These are phyloP conservation scores for Thera obeliscata DNA, from an alignment of 2,888 invertebrate genomes.

Conservation along the genomic window DNA sequence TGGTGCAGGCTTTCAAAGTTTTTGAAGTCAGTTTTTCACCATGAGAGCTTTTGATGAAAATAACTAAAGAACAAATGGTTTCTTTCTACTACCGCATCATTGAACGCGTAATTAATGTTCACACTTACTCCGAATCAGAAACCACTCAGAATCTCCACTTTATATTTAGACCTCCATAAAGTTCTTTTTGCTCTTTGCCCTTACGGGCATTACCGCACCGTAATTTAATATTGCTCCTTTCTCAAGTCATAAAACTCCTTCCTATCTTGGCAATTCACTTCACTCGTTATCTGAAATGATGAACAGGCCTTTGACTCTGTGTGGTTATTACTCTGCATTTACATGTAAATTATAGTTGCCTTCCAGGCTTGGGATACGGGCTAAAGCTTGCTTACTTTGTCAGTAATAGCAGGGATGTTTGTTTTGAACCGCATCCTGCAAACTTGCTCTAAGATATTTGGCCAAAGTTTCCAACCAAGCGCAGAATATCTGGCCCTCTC, in stretches of 20 bases:
- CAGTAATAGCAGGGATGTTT: neutral
- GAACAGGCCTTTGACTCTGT: conserved; percentile 30
- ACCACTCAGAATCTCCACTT: conserved; percentile 19
- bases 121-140: conserved; percentile 25
- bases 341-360: conserved; percentile 47
- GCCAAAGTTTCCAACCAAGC: neutral
- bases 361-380: conserved; percentile 41
- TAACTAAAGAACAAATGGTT: conserved; percentile 11
- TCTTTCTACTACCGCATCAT: conserved; percentile 9
- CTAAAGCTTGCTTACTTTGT: neutral
- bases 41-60: conserved; percentile 6
- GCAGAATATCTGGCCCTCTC: neutral
- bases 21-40: neutral
- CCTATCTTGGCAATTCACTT: conserved; percentile 35
- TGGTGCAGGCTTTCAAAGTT: neutral
- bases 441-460: neutral
- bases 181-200: conserved; percentile 28
- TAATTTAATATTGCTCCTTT: conserved; percentile 36
- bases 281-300: conserved; percentile 36
- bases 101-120: conserved; percentile 8
- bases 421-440: conserved; percentile 3
- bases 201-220: conserved; percentile 15
- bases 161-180: conserved; percentile 33
- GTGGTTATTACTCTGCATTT: conserved; percentile 50
- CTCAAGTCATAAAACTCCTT: conserved; percentile 32